Conservation (phyloP, 1,140 invertebrate genomes). For the Pissodes strobi region DNA sequence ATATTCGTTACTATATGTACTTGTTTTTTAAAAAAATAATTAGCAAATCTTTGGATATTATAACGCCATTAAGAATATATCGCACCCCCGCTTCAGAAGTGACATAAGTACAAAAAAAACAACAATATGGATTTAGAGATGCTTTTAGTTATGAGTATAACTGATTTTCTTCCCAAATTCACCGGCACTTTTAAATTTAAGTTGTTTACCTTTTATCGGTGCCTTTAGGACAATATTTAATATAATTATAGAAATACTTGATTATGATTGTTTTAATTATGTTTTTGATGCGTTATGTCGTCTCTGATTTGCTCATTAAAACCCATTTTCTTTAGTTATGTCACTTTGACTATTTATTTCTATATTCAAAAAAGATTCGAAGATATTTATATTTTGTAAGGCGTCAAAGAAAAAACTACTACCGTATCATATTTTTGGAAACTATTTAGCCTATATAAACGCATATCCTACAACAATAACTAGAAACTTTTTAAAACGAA, state of each 20-base stretch:
- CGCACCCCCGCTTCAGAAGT: too few species aligned
- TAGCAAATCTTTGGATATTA: too few species aligned
- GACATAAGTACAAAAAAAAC: too few species aligned
- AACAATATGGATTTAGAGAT: too few species aligned
- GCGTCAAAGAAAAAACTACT: not conserved
- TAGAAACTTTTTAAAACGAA: too few species aligned
- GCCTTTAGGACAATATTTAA: not conserved
- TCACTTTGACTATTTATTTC: not conserved
- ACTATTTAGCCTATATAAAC: not conserved
- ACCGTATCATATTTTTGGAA: not conserved
- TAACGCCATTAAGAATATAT: too few species aligned
- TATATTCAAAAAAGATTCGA: not conserved
- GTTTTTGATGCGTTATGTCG: slow-evolving; percentile 3
- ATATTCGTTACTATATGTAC: too few species aligned
- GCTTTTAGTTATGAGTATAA: too few species aligned
- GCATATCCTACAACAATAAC: too few species aligned
- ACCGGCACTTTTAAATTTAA: not conserved
- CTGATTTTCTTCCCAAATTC: not conserved
- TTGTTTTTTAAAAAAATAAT: too few species aligned
- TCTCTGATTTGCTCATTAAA: slow-evolving; percentile 1
- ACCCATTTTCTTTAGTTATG: not conserved
- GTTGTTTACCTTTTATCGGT: not conserved
- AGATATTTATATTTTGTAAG: too few species aligned
- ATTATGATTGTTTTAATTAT: not conserved
- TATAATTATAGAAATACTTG: not conserved